These are phyloP conservation scores for Terebella lapidaria DNA, from an alignment of 2,888 invertebrate genomes.

Conservation along the genomic window DNA sequence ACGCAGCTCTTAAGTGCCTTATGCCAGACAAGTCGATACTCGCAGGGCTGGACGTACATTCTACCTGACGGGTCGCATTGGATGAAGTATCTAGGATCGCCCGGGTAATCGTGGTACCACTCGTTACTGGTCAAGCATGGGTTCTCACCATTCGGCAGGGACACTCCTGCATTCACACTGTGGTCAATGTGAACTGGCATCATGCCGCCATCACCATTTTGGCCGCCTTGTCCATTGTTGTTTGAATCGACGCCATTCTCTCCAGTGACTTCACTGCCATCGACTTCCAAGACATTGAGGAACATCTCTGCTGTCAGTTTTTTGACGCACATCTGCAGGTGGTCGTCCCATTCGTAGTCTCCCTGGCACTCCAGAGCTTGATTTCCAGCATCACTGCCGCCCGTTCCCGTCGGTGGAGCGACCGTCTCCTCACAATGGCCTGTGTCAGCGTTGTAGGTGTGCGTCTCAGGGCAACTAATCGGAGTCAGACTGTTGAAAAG, in stretches of 20 bases:
- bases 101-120: slow-evolving; percentile 29
- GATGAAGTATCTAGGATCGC: slow-evolving; percentile 29
- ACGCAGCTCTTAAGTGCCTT: slow-evolving; percentile 27
- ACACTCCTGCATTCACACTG: neutral
- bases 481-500: neutral
- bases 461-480: neutral
- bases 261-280: neutral
- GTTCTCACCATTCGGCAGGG: slow-evolving; percentile 2
- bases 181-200: neutral
- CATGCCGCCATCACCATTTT: too few species aligned
- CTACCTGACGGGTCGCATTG: slow-evolving; percentile 36
- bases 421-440: neutral
- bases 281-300: too few species aligned
- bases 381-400: neutral
- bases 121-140: slow-evolving; percentile 9
- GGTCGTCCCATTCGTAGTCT: neutral
- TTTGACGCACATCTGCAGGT: neutral
- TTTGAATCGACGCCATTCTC: neutral
- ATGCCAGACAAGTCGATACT: slow-evolving; percentile 26
- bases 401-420: neutral
- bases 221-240: neutral
- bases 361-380: neutral
- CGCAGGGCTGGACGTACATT: slow-evolving; percentile 31
- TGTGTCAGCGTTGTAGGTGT: neutral
- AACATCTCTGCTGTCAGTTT: neutral